These are phyloP conservation scores for Pseudorhombus dupliciocellatus DNA, from an alignment of 2,113 vertebrate species.

Conservation along the genomic window DNA sequence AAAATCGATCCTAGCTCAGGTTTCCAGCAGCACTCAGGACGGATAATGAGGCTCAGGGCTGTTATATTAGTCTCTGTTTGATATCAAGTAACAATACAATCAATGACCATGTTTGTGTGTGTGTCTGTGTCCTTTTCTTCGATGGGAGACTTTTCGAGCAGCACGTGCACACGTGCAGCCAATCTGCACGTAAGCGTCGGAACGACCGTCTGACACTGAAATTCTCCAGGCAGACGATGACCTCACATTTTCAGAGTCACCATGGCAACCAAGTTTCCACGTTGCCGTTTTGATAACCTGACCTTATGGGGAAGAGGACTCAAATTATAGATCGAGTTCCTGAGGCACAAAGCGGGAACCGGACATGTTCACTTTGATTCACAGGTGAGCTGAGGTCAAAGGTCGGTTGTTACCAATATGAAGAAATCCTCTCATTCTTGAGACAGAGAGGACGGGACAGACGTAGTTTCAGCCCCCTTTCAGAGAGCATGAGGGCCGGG, in stretches of 20 bases:
- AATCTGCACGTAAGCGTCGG: not conserved
- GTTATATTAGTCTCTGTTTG: constrained; percentile 16
- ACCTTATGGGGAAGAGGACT: not conserved
- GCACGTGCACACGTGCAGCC: not conserved
- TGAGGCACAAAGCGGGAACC: not conserved
- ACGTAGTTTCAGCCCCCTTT: not conserved
- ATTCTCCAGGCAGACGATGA: not conserved
- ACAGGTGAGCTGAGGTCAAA: too few species aligned
- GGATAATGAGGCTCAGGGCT: constrained; percentile 32
- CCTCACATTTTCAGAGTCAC: not conserved
- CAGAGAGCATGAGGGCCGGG: not conserved
- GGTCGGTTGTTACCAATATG: too few species aligned
- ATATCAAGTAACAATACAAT: constrained; percentile 13
- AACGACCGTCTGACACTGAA: not conserved
- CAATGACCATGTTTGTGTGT: not conserved
- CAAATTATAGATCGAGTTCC: not conserved
- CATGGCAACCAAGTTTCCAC: not conserved
- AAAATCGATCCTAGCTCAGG: constrained; percentile 22
- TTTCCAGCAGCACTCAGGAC: constrained; percentile 43
- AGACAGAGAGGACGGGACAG: too few species aligned
- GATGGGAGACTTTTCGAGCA: not conserved
- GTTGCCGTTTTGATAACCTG: not conserved
- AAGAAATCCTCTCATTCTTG: too few species aligned
- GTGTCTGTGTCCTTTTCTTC: not conserved
- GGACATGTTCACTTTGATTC: not conserved